Evolutionary conservation across 1,140 invertebrate species (phyloP).

Genomic region (Globodera ellingtonae): DNA sequence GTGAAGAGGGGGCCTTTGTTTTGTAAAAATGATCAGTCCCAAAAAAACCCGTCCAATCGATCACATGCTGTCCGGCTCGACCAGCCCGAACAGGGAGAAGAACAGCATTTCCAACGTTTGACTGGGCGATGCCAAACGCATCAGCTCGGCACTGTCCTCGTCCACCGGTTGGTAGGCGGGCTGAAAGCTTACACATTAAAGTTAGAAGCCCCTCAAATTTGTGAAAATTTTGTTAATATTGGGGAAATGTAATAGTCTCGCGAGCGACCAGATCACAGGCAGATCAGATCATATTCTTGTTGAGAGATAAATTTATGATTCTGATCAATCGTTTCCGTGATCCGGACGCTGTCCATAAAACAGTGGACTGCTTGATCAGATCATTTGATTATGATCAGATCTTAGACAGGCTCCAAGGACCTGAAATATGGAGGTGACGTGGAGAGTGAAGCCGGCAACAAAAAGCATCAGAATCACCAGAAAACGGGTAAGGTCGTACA

Average conservation of each 20-base stretch:
- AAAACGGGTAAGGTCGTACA: constrained; percentile 83
- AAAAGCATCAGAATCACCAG: constrained; percentile 94
- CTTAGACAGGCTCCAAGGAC: constrained; percentile 71
- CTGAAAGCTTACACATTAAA: constrained; percentile 37
- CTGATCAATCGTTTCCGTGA: no score
- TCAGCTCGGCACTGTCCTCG: constrained; percentile 61
- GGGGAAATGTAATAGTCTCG: no score
- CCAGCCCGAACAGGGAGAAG: constrained; percentile 95
- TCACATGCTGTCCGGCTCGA: constrained; percentile 75
- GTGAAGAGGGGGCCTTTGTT: constrained; percentile 67
- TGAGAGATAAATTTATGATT: no score
- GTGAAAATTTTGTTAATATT: no score
- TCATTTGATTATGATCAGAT: not conserved
- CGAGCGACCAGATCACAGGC: no score
- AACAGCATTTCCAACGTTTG: constrained; percentile 93
- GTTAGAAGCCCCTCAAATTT: not conserved
- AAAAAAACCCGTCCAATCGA: not conserved
- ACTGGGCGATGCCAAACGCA: constrained; percentile 71
- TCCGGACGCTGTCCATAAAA: no score
- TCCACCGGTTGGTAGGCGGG: constrained; percentile 58
- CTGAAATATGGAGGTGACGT: constrained; percentile 91
- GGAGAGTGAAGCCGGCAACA: constrained; percentile 96
- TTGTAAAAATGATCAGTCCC: not conserved
- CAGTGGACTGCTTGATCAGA: no score
- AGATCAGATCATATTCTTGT: no score